phyloP scores from a whole-genome alignment of 2,888 invertebrate genomes.

The Cerceris ruficornis region DNA sequence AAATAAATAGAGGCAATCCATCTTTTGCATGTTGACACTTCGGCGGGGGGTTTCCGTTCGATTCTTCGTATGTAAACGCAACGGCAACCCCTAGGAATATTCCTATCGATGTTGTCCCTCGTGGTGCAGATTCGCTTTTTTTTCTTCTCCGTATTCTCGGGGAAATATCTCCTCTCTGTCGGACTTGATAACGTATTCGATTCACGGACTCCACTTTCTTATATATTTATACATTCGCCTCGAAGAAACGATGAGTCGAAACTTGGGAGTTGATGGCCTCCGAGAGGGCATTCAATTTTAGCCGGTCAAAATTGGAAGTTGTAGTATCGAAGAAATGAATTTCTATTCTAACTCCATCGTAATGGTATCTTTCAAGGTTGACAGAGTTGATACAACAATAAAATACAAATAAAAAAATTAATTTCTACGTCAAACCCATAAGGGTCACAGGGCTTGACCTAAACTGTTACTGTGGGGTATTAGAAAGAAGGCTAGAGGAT shows the following conservation, averaged over 20 bases:
- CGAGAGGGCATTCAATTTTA: constrained; percentile 11
- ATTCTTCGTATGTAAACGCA: constrained; percentile 46
- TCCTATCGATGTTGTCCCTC: constrained; percentile 11
- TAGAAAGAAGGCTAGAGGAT: too few species aligned
- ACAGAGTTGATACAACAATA: too few species aligned
- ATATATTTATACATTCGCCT: constrained; percentile 47
- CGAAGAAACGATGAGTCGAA: constrained; percentile 29
- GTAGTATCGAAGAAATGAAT: too few species aligned
- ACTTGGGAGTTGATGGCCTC: constrained; percentile 9
- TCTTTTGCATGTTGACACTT: constrained; percentile 47
- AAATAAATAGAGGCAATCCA: constrained; percentile 43
- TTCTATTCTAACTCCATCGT: too few species aligned
- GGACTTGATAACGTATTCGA: constrained; percentile 32
- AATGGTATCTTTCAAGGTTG: too few species aligned
- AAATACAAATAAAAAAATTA: too few species aligned
- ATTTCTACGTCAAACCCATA: too few species aligned
- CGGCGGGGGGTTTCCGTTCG: constrained; percentile 34
- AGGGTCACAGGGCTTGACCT: too few species aligned
- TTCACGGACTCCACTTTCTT: constrained; percentile 46
- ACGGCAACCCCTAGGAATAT: constrained; percentile 5
- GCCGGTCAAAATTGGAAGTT: background rate
- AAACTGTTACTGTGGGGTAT: too few species aligned
- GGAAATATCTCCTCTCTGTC: background rate
- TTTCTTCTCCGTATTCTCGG: constrained; percentile 7
- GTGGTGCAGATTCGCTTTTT: constrained; percentile 24